These are phyloP conservation scores for Empis livida DNA, from an alignment of 2,888 invertebrate genomes.

Conservation along the genomic window DNA sequence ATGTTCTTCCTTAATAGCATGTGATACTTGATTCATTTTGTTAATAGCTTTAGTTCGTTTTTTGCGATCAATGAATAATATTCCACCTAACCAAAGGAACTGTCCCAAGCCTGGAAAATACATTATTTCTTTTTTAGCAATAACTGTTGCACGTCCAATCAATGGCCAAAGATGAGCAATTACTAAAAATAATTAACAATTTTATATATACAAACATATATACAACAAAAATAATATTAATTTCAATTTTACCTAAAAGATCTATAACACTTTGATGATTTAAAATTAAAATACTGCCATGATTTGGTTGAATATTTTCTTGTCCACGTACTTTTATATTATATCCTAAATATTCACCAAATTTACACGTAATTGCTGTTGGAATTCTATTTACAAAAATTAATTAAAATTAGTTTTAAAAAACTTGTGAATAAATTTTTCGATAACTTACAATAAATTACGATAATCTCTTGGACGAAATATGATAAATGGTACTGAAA, in stretches of 20 bases:
- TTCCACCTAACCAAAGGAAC: constrained; percentile 69
- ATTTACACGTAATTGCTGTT: background rate
- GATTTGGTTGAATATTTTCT: constrained; percentile 54
- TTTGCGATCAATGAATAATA: constrained; percentile 66
- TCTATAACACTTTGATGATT: constrained; percentile 79
- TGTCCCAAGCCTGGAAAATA: constrained; percentile 67
- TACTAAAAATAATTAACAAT: constrained; percentile 35
- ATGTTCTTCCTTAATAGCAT: constrained; percentile 46
- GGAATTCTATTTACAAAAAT: background rate
- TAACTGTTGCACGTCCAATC: constrained; percentile 58
- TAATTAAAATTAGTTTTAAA: background rate
- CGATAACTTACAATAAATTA: background rate
- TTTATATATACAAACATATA: no score
- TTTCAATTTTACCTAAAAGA: constrained; percentile 51
- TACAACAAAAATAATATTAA: no score
- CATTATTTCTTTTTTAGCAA: constrained; percentile 65
- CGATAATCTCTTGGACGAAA: background rate
- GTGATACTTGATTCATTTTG: constrained; percentile 53
- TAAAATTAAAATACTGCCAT: constrained; percentile 60
- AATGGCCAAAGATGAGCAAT: constrained; percentile 63
- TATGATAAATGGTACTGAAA: background rate
- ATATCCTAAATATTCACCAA: background rate
- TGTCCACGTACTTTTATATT: background rate
- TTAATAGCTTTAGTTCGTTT: constrained; percentile 52
- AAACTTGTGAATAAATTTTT: background rate